Base-by-base conservation (phyloP, 2,113 vertebrate species). In the Amia ocellicauda region DNA sequence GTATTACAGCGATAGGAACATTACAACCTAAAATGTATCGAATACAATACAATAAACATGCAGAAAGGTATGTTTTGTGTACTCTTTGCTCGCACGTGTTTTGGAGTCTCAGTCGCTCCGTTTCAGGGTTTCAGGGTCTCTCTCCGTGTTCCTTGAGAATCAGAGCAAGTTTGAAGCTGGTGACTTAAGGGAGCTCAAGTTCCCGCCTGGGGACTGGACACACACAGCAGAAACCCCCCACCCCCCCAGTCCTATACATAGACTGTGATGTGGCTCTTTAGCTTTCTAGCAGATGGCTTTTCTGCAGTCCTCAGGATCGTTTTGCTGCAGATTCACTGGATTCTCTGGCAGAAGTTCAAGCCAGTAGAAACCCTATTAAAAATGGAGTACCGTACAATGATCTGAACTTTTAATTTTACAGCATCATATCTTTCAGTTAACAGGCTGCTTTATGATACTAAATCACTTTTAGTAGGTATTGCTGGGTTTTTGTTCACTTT, bases 201-300 rank as follows among this genome's bases (percentile, higher is more conserved):
- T 69, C 64, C 49, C 42, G 22, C 66, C 36, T 17, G 57, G 16
- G 59, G 50, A 56, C 28, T 62, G 17, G 5, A 64, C 70, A 62
- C 74, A 64, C 54, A 75, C 69, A 78, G 68, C 7, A 24, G 82
- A 87, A 88, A 66, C 70, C 73, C 75, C 74, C 69, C 23, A 4
- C 75, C 74, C 22, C 63, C 64, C 69, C 27, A 19, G 67, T 60
- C 88, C 89, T 91, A 87, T 89, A 91, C 86, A 90, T 93, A 93
- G 88, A 75, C 69, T 79, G 28, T 86, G 87, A 78, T 84, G 83
- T 49, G 84, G 68, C 53, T 85, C 69, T 73, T 64, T 85, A 87
- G 82, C 83, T 84, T 81, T 90, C 80, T 85, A 88, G 82, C 80
- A 90, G 81, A 90, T 90, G 88, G 64, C 66, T 69, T 16, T 64